Evolutionary conservation across 1,140 invertebrate genomes (phyloP).

Genomic region (Nixonia krombeini): DNA sequence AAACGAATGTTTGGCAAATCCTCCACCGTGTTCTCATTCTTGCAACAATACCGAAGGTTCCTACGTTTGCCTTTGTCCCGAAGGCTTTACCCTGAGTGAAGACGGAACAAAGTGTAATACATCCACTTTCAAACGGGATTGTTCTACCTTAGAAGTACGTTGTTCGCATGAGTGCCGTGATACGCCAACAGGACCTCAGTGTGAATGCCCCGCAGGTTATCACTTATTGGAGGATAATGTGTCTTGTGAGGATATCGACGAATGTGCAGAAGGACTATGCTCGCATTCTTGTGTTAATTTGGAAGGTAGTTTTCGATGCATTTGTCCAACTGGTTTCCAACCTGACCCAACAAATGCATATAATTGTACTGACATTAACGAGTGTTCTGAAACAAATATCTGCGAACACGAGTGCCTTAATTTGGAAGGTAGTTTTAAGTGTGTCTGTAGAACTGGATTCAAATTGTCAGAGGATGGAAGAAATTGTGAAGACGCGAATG

Average conservation of each 20-base stretch:
- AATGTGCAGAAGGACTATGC: constrained; percentile 70
- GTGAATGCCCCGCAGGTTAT: constrained; percentile 76
- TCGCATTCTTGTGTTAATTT: constrained; percentile 70
- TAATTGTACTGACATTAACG: constrained; percentile 74
- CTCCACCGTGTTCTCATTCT: constrained; percentile 58
- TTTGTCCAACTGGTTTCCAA: constrained; percentile 74
- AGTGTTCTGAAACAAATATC: constrained; percentile 62
- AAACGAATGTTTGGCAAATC: constrained; percentile 70
- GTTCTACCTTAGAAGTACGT: constrained; percentile 50
- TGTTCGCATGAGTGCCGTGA: constrained; percentile 75
- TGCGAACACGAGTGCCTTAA: constrained; percentile 79
- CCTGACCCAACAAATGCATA: constrained; percentile 70
- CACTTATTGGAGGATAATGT: constrained; percentile 74
- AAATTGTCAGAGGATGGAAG: constrained; percentile 25
- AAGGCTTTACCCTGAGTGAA: constrained; percentile 46
- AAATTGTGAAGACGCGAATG: constrained; percentile 78
- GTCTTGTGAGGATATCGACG: constrained; percentile 78
- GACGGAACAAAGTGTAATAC: constrained; percentile 52
- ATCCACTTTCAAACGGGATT: constrained; percentile 47
- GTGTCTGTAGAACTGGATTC: constrained; percentile 63
- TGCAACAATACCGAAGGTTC: constrained; percentile 67
- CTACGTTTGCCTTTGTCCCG: constrained; percentile 71
- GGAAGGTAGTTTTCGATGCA: constrained; percentile 73
- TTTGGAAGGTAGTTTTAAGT: constrained; percentile 74
- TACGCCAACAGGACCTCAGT: constrained; percentile 74